These are phyloP conservation scores for Trachymyrmex cornetzi DNA, from an alignment of 1,140 invertebrate genomes.

Conservation along the genomic window DNA sequence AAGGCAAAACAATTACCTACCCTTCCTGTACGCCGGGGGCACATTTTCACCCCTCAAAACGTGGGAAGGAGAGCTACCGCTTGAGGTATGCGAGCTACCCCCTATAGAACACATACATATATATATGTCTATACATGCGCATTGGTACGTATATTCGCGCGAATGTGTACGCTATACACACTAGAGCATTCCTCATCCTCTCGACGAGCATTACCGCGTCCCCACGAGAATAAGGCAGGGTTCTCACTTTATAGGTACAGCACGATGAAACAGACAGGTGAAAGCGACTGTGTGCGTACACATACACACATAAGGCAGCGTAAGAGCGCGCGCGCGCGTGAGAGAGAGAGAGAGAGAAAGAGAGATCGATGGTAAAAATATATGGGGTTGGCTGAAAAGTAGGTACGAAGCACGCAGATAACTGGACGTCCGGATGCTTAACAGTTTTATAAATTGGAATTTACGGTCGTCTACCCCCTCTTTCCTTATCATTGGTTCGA, in stretches of 20 bases:
- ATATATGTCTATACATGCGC: background rate
- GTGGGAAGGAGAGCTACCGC: slow-evolving; percentile 76
- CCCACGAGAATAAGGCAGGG: slow-evolving; percentile 72
- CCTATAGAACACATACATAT: slow-evolving; percentile 37
- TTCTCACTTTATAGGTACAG: slow-evolving; percentile 75
- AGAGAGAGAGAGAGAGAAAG: slow-evolving; percentile 45
- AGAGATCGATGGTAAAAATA: slow-evolving; percentile 69
- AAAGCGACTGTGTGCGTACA: slow-evolving; percentile 70
- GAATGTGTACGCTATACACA: slow-evolving; percentile 46
- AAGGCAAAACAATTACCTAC: slow-evolving; percentile 79
- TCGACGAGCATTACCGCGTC: slow-evolving; percentile 72
- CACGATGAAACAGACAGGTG: slow-evolving; percentile 78
- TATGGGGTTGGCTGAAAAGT: slow-evolving; percentile 66
- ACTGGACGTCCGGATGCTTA: slow-evolving; percentile 73
- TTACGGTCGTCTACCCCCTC: slow-evolving; percentile 69
- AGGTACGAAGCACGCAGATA: slow-evolving; percentile 59
- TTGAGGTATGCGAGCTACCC: slow-evolving; percentile 78
- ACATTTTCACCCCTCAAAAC: slow-evolving; percentile 78
- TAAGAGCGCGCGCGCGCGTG: background rate
- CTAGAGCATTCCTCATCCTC: slow-evolving; percentile 75
- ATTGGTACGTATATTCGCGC: background rate
- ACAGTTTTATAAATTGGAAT: slow-evolving; percentile 83
- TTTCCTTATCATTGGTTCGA: slow-evolving; percentile 73
- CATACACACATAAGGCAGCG: slow-evolving; percentile 32
- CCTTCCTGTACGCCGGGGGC: slow-evolving; percentile 75